Base-by-base conservation (phyloP, 2,888 invertebrate genomes). In the Tipula helvola region DNA sequence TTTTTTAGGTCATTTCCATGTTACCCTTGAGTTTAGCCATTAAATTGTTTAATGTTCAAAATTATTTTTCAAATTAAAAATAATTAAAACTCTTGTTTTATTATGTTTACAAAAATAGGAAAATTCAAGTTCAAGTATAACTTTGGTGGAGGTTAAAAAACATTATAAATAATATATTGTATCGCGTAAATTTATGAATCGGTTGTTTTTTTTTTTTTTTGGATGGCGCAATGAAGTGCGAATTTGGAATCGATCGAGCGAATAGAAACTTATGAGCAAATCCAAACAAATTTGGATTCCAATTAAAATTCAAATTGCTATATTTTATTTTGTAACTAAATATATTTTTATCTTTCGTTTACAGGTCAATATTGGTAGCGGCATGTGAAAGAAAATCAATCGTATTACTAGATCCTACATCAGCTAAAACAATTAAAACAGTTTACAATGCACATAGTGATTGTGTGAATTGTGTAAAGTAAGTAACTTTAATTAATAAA, bases 391-490 rank as follows among this genome's bases (percentile, higher is more conserved):
- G 96, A 89, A 96, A 95, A 90, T 96, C 96, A 87, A 94, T 98
- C 88, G 93, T 97, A 88, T 93, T 98, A 90, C 97, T 97, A 92
- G 98, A 98, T 91, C 96, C 97, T 0, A 93, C 96, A 36, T 96
- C 95, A 89, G 95, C 96, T 89, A 94, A 94, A 89, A 93, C 95
- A 88, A 94, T 96, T 87, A 94, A 95, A 89, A 93, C 94, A 87
- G 95, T 97, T 71, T 93, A 94, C 88, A 94, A 96, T 90, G 98
- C 98, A 13, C 98, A 98, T 90, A 92, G 93, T 10, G 97, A 97
- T 90, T 97, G 97, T 92, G 97, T 98, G 5, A 98, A 98, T 90
- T 97, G 97, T 93, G 96, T 98, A 83, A 96, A 96, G 97, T 97
- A 92, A 92, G 93, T 92, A 86, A 83, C 18, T 42, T 52, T 52